Conservation (phyloP, 2,113 vertebrate genomes). For the Stigmatopora nigra region DNA sequence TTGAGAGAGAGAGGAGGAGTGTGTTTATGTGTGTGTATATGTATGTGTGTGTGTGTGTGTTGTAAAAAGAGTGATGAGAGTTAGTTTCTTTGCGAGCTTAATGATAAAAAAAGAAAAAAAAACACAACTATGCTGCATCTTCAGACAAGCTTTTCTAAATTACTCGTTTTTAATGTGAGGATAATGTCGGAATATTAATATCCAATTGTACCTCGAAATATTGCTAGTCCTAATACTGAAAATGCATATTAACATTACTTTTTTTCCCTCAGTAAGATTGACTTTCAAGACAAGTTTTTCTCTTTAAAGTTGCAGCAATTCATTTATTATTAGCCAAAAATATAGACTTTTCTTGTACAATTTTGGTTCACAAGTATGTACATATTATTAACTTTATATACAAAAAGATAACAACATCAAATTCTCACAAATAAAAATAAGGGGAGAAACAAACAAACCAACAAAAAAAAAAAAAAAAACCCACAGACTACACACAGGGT, state of each 20-base stretch:
- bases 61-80: slow-evolving; percentile 54
- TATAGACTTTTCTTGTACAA: slow-evolving; percentile 99
- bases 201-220: slow-evolving; percentile 63
- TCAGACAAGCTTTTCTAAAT: slow-evolving; percentile 44
- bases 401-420: slow-evolving; percentile 85
- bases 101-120: slow-evolving; percentile 18
- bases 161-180: slow-evolving; percentile 57
- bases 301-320: slow-evolving; percentile 91
- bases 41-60: slow-evolving; percentile 46
- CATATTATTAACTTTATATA: slow-evolving; percentile 96
- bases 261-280: neutral
- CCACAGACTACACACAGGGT: slow-evolving; percentile 75
- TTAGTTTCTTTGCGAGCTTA: slow-evolving; percentile 40
- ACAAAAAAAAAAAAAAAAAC: slow-evolving; percentile 70
- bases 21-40: slow-evolving; percentile 10
- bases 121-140: slow-evolving; percentile 41
- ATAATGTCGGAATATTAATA: slow-evolving; percentile 68
- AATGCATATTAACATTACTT: slow-evolving; percentile 51
- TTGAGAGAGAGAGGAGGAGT: slow-evolving; percentile 34
- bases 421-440: slow-evolving; percentile 82
- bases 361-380: slow-evolving; percentile 99
- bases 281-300: slow-evolving; percentile 3
- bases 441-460: slow-evolving; percentile 72
- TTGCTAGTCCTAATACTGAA: slow-evolving; percentile 56
- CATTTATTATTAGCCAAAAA: slow-evolving; percentile 99